Conservation (phyloP, 2,888 invertebrate genomes). For the Glyphotaelius pellucidus region DNA sequence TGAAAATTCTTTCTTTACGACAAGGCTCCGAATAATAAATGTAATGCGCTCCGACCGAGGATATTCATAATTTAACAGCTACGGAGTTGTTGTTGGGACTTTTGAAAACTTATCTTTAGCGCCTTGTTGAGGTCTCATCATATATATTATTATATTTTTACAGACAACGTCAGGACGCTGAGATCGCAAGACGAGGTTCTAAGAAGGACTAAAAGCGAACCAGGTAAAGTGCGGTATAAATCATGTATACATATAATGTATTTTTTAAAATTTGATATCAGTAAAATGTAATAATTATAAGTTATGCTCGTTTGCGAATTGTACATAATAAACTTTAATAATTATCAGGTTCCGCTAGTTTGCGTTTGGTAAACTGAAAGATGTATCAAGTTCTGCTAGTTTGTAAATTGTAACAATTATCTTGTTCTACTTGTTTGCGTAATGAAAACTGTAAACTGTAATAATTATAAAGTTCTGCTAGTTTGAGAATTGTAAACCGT, state of each 20-base stretch:
- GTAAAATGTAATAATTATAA: too few relatives aligned
- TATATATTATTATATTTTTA: not conserved
- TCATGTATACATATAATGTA: too few relatives aligned
- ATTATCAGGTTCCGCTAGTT: not conserved
- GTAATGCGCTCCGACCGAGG: not conserved
- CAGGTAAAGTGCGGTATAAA: not conserved
- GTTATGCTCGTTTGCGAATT: too few relatives aligned
- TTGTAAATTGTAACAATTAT: too few relatives aligned
- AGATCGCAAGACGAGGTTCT: not conserved
- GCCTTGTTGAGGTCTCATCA: conserved; percentile 15
- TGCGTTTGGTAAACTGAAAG: too few relatives aligned
- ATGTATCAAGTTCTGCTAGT: too few relatives aligned
- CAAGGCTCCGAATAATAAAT: conserved; percentile 9
- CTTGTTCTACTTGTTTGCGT: too few relatives aligned
- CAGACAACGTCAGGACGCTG: not conserved
- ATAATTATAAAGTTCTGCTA: too few relatives aligned
- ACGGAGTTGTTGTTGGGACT: conserved; percentile 6
- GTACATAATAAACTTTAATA: too few relatives aligned
- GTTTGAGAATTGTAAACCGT: too few relatives aligned
- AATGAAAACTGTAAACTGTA: too few relatives aligned
- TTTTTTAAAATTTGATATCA: too few relatives aligned
- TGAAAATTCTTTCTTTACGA: not conserved
- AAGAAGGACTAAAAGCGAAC: not conserved
- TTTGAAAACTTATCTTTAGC: conserved; percentile 10
- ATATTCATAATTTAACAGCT: conserved; percentile 26